Percentiles rank a stretch among this genome's conserved stretches.
These are phyloP conservation scores for Numida meleagris DNA, from an alignment of 2,113 vertebrate genomes.

Conservation along the genomic window DNA sequence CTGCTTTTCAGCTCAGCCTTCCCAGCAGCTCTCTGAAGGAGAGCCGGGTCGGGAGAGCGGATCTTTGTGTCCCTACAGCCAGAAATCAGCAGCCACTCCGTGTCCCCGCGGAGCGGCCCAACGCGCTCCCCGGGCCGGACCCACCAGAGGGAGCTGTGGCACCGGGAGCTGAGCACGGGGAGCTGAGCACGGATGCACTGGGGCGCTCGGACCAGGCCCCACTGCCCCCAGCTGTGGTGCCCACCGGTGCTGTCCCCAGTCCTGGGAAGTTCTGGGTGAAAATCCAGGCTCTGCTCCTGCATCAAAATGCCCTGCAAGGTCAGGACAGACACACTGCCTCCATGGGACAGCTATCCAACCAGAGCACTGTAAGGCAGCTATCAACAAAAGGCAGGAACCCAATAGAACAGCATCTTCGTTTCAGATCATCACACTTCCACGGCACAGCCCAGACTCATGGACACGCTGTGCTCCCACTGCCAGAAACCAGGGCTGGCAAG, in stretches of 20 bases:
- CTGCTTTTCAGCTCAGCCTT: background rate
- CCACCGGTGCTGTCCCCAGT: rapidly evolving
- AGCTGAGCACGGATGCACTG: background rate
- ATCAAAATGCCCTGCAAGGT: background rate
- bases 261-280: background rate
- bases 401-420: background rate
- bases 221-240: background rate
- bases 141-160: constrained; percentile 68
- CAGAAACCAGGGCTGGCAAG: background rate
- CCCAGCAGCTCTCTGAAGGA: background rate
- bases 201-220: background rate
- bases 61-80: background rate
- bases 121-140: background rate
- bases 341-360: background rate
- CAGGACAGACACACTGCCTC: rapidly evolving
- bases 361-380: background rate
- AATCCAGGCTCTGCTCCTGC: background rate
- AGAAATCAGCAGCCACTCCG: background rate
- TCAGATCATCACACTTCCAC: background rate
- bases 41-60: background rate
- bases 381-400: too few relatives aligned
- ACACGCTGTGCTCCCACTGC: background rate
- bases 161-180: background rate
- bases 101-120: background rate
- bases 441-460: background rate